Evolutionary conservation across 2,888 invertebrate species (phyloP).

Genomic region (Caenorhabditis wallacei): DNA sequence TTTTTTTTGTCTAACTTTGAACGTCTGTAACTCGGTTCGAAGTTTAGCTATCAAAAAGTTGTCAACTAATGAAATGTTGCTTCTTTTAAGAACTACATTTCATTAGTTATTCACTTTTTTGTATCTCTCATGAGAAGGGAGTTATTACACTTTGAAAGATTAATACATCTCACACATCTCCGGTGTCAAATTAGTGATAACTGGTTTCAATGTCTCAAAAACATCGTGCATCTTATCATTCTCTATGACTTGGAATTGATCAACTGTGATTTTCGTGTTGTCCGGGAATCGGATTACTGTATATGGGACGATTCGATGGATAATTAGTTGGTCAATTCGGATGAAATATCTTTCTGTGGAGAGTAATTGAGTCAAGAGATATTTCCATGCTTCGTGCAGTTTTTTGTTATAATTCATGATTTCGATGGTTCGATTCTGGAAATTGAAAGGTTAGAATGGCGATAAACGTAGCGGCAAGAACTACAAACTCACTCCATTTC

Average conservation of each 20-base stretch:
- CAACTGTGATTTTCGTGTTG: not conserved
- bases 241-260: not conserved
- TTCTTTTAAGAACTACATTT: too few species aligned
- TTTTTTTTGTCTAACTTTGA: too few species aligned
- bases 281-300: not conserved
- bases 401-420: not conserved
- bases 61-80: too few species aligned
- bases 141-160: too few species aligned
- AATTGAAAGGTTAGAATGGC: not conserved
- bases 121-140: too few species aligned
- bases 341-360: not conserved
- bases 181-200: not conserved
- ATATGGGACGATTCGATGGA: not conserved
- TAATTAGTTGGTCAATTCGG: not conserved
- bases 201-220: not conserved
- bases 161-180: not conserved
- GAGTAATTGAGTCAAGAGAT: not conserved
- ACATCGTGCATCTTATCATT: not conserved
- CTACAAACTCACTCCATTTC: not conserved
- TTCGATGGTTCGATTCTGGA: not conserved
- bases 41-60: too few species aligned
- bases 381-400: not conserved
- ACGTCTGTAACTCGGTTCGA: too few species aligned
- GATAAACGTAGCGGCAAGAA: not conserved
- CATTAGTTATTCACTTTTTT: too few species aligned